Percentiles rank a stretch among this genome's conserved stretches.
Evolutionary conservation across 2,888 invertebrate genomes (phyloP).

Genomic region (Conistra vaccinii): DNA sequence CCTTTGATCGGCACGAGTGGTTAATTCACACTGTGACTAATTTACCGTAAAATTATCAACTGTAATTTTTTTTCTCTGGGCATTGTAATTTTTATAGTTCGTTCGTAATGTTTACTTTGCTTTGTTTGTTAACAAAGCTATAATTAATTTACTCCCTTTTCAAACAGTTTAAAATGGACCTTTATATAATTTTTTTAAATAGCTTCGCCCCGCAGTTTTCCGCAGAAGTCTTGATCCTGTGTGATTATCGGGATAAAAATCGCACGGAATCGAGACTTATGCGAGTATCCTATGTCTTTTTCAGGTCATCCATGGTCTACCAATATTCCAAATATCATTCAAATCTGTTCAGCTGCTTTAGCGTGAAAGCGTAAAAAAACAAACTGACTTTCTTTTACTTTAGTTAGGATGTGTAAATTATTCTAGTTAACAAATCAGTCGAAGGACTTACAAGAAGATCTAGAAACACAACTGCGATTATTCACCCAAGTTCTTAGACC

Average conservation of each 20-base stretch:
- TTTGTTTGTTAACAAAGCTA: background rate
- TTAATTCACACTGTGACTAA: slow-evolving; percentile 23
- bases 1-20: slow-evolving; percentile 21
- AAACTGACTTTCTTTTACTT: no score
- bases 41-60: slow-evolving; percentile 29
- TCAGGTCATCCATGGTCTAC: no score
- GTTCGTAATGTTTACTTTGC: background rate
- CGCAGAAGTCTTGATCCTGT: no score
- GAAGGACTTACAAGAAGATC: slow-evolving; percentile 15
- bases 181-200: no score
- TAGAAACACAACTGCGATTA: slow-evolving; percentile 11
- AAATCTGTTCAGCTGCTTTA: no score
- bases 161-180: background rate
- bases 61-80: slow-evolving; percentile 26
- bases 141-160: background rate
- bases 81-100: background rate
- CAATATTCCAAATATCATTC: no score
- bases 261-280: no score
- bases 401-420: background rate
- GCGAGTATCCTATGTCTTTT: no score
- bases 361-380: no score
- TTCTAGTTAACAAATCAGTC: background rate
- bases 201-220: no score
- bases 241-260: no score
- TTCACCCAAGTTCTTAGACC: slow-evolving; percentile 36